Base-by-base conservation (phyloP, 2,113 vertebrate species). In the Oriolus oriolus region DNA sequence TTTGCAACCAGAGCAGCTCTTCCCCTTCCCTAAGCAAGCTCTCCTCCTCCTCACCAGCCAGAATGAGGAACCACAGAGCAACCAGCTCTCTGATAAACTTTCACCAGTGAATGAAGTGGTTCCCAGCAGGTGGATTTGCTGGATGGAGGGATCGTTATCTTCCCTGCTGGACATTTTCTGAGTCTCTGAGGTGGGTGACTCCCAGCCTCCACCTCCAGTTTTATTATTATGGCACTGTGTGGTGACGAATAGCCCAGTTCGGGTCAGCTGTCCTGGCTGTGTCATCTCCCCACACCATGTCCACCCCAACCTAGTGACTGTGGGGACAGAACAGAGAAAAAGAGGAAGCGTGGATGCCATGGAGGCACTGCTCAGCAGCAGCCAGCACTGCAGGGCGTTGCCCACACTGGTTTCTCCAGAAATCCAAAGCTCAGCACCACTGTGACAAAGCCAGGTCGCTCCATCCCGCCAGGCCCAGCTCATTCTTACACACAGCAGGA, bases 331-430 rank as follows among this genome's bases (percentile, higher is more conserved):
- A 35, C 0, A 3, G 28, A 66, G 65, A 30, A 30, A 35, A 19
- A 65, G 75, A 60, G 13, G 75, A 60, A 76, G 63, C 3, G 22
- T 2, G 8, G 59, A 18, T 0, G 14, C 45, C 37, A 13, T 4
- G 37, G 41, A 57, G 35, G 37, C 53, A 8, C 39, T 26, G 44
- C 44, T 80, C 49, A 31, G 69, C 78, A 87, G 39, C 71, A 59
- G 49, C 91, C 79, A 56, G 1, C 50, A 28, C 5, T 0, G 27
- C 0, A 1, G 26, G 35, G 17, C 20, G 31, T 30, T 42, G 16
- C 1, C 63, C 73, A 24, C 54, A 13, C 35, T 8, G n/a, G 1
- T 39, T 88, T 65, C 65, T 71, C 27, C 53, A 53, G 30, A 79
- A 39, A 69, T 28, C 44, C 44, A 45, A 27, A n/a, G 69, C 7